Evolutionary conservation across 2,888 invertebrate species (phyloP).

Genomic region (Pollenia griseotomentosa): DNA sequence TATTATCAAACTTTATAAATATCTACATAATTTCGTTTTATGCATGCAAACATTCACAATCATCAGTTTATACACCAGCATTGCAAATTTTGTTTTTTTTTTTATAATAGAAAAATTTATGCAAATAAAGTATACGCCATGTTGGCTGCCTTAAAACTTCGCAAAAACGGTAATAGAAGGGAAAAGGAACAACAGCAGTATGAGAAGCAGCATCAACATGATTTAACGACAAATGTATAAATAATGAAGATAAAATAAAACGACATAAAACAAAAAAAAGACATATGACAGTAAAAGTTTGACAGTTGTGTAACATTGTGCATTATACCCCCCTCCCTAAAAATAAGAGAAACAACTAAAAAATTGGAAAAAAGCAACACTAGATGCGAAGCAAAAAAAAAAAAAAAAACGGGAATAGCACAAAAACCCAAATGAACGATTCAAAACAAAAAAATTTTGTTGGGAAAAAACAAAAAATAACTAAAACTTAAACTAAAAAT

Average conservation of each 20-base stretch:
- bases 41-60: neutral
- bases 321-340: constrained; percentile 26
- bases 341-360: neutral
- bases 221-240: constrained; percentile 73
- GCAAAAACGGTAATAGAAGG: constrained; percentile 40
- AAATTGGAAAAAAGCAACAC: constrained; percentile 44
- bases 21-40: constrained; percentile 1
- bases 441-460: constrained; percentile 41
- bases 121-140: constrained; percentile 69
- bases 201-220: constrained; percentile 59
- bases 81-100: constrained; percentile 24
- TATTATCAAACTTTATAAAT: constrained; percentile 44
- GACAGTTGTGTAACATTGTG: constrained; percentile 69
- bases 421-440: constrained; percentile 39
- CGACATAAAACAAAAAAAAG: constrained; percentile 61
- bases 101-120: constrained; percentile 25
- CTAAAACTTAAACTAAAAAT: constrained; percentile 62
- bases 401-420: neutral
- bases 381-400: constrained; percentile 34
- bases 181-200: constrained; percentile 12
- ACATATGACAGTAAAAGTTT: constrained; percentile 70
- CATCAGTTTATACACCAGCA: constrained; percentile 6
- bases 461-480: constrained; percentile 23
- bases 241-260: constrained; percentile 73
- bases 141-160: constrained; percentile 60